phyloP scores from a whole-genome alignment of 2,888 invertebrate genomes.

The Saturnia japonica region DNA sequence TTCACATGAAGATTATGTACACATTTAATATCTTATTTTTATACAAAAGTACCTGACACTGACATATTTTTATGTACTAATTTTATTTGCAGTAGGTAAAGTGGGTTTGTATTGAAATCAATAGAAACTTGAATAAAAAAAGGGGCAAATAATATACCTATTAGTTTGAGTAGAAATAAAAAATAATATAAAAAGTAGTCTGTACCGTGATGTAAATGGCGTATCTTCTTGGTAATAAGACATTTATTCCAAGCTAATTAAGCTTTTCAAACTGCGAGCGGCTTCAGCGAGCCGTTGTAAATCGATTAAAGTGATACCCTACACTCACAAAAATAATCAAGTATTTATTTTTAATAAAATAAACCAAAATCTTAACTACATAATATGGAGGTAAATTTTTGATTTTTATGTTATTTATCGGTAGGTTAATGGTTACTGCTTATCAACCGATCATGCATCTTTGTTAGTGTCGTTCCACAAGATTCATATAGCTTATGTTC shows the following conservation, averaged over 20 bases:
- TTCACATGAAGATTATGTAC: too few relatives aligned
- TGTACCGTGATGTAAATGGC: background rate
- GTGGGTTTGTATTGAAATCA: background rate
- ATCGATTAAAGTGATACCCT: background rate
- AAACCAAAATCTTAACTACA: background rate
- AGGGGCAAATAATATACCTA: background rate
- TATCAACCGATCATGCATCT: too few relatives aligned
- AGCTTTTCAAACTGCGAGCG: background rate
- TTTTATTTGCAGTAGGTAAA: too few relatives aligned
- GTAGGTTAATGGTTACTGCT: too few relatives aligned
- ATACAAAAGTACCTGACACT: too few relatives aligned
- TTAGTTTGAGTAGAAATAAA: background rate
- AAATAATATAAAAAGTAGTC: background rate
- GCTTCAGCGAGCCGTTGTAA: background rate
- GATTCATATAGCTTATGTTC: too few relatives aligned
- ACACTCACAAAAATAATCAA: background rate
- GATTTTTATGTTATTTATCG: background rate
- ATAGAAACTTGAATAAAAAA: background rate
- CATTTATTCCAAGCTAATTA: slow-evolving; percentile 6
- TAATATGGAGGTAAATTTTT: background rate
- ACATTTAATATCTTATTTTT: too few relatives aligned
- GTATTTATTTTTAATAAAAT: background rate
- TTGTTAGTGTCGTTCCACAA: too few relatives aligned
- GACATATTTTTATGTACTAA: too few relatives aligned
- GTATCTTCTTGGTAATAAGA: slow-evolving; percentile 2